phyloP scores from a whole-genome alignment of 2,888 invertebrate species.

The Nipponacmea schrenckii region DNA sequence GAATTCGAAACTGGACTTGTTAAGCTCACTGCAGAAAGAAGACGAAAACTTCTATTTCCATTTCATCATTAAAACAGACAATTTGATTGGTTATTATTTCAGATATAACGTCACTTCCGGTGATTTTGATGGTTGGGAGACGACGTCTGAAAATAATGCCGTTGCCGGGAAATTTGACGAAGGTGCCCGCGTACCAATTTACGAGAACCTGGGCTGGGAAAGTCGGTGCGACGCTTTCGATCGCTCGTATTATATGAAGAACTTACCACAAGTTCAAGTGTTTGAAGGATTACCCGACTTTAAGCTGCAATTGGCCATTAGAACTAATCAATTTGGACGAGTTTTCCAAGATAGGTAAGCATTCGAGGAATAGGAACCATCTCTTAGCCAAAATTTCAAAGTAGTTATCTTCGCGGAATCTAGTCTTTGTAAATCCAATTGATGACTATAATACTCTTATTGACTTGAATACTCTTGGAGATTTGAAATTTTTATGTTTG shows the following conservation, averaged over 20 bases:
- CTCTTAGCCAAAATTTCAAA: too few relatives aligned
- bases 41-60: too few relatives aligned
- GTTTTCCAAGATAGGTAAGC: slow-evolving; percentile 66
- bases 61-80: too few relatives aligned
- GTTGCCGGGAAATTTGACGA: slow-evolving; percentile 28
- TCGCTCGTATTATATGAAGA: slow-evolving; percentile 61
- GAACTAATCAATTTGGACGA: slow-evolving; percentile 66
- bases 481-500: too few relatives aligned
- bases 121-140: slow-evolving; percentile 64
- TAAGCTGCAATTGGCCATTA: slow-evolving; percentile 59
- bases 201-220: slow-evolving; percentile 48
- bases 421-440: too few relatives aligned
- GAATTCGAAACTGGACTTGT: too few relatives aligned
- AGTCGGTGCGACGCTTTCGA: slow-evolving; percentile 41
- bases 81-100: slow-evolving; percentile 8
- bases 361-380: too few relatives aligned
- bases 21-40: too few relatives aligned
- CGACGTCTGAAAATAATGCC: slow-evolving; percentile 43
- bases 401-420: too few relatives aligned
- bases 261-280: slow-evolving; percentile 62
- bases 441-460: too few relatives aligned
- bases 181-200: slow-evolving; percentile 46
- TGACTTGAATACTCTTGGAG: too few relatives aligned
- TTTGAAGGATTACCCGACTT: slow-evolving; percentile 56
- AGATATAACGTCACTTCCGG: slow-evolving; percentile 66